These are phyloP conservation scores for Pammene fasciana DNA, from an alignment of 2,888 invertebrate genomes.

Conservation along the genomic window DNA sequence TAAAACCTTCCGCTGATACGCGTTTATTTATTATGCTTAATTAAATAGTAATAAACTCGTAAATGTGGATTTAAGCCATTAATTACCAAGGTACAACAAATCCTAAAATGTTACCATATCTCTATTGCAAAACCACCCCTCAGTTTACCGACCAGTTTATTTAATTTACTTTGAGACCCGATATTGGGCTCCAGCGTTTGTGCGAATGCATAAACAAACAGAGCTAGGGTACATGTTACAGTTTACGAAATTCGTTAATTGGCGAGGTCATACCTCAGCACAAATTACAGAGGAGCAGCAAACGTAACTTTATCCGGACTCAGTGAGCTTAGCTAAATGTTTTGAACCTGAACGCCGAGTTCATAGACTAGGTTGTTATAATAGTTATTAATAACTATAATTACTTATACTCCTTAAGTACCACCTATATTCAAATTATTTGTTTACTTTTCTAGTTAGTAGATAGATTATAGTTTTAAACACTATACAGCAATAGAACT, in stretches of 20 bases:
- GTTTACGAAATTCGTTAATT: slow-evolving; percentile 24
- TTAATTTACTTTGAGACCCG: slow-evolving; percentile 13
- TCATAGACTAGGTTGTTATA: not conserved
- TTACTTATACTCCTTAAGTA: no score
- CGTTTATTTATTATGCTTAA: no score
- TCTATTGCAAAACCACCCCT: not conserved
- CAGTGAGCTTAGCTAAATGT: not conserved
- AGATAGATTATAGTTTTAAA: no score
- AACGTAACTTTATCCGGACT: slow-evolving; percentile 7
- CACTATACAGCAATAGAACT: no score
- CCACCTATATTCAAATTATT: no score
- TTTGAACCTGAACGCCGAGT: not conserved
- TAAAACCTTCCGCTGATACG: no score
- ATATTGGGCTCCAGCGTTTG: slow-evolving; percentile 6
- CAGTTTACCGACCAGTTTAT: not conserved
- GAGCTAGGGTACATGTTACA: not conserved
- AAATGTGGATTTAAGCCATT: no score
- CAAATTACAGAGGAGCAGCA: slow-evolving; percentile 8
- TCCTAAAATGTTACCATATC: not conserved
- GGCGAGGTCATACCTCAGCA: slow-evolving; percentile 20
- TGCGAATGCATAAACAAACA: slow-evolving; percentile 1
- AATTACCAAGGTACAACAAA: no score
- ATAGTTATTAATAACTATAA: not conserved
- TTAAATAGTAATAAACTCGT: no score
- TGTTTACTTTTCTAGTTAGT: no score